phyloP scores from a whole-genome alignment of 1,140 invertebrate genomes.

The Drosophila eugracilis region DNA sequence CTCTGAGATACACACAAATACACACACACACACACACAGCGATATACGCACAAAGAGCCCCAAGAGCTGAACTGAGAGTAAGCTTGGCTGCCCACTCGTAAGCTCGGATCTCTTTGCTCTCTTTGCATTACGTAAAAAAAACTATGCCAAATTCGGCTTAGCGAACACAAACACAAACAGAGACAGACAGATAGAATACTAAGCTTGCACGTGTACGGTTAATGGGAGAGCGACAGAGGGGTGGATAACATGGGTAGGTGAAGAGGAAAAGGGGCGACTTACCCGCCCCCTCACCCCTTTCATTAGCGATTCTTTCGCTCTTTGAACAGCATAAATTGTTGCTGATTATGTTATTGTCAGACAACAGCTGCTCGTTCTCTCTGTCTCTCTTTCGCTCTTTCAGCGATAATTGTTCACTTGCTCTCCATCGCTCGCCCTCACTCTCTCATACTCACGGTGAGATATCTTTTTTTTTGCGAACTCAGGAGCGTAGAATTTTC shows the following conservation, averaged over 20 bases:
- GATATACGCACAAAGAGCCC: too few species aligned
- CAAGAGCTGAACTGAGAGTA: not conserved
- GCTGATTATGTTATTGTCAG: conserved; percentile 75
- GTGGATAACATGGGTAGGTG: not conserved
- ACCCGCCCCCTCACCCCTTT: conserved; percentile 5
- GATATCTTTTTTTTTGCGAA: conserved; percentile 45
- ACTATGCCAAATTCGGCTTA: conserved; percentile 79
- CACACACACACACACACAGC: conserved; percentile 9
- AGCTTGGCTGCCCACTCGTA: conserved; percentile 41
- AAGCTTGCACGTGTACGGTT: conserved; percentile 53
- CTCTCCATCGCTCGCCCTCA: conserved; percentile 10
- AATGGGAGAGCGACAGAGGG: conserved; percentile 15
- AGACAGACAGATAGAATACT: conserved; percentile 52
- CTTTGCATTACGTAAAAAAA: conserved; percentile 73
- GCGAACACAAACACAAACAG: conserved; percentile 27
- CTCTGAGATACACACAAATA: conserved; percentile 10
- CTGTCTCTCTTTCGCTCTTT: conserved; percentile 4
- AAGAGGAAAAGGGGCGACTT: not conserved
- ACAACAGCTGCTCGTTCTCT: conserved; percentile 57
- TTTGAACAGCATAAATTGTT: conserved; percentile 68
- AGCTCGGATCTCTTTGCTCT: conserved; percentile 52
- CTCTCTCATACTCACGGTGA: conserved; percentile 12
- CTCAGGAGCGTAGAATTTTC: conserved; percentile 63
- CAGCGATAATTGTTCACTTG: conserved; percentile 10
- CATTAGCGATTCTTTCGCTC: conserved; percentile 40